Base-by-base conservation (phyloP, 1,140 invertebrate species). In the Orussus abietinus region DNA sequence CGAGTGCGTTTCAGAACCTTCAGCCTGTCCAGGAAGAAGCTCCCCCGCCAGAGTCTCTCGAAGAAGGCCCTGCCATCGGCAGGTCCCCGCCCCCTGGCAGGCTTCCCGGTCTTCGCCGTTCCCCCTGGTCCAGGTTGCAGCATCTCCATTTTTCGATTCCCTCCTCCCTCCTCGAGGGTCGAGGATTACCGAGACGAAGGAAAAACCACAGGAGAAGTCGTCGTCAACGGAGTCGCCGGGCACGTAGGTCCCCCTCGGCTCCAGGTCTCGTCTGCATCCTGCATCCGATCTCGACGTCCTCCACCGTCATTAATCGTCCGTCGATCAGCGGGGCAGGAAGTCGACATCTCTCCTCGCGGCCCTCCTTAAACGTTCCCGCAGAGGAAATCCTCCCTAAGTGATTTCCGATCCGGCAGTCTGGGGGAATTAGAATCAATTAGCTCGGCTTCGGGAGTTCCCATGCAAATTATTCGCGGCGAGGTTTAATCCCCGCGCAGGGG, bases 41-140 rank as follows among this genome's bases (percentile, higher is more conserved):
- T 69, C 1, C 68, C 69, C 12, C 64, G 44, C 69, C 69, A 72
- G 0, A 72, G 51, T 0, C 64, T 54, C 35, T 72, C 69, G 39
- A 72, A 72, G 35, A 72, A 70, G 6, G 69, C 69, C 12, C 64
- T 54, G 4, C 69, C 69, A 14, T 72, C 69, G 3, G 67, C 59
- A 3, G 69, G 69, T 21, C 69, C 69, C 1, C 69, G 63, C 42
- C 69, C 69, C 12, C 69, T 57, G 17, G 66, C 62, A 26, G 56
- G 46, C 51, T 64, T 67, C 19, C 21, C 29, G 9, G n/a, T n/a
- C n/a, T n/a, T n/a, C n/a, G n/a, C n/a, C 12, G 17, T 14, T 14
- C 17, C 12, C 9, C 30, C 12, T 14, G 17, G 30, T 14, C 30
- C 13, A 14, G 12, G 30, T 32, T 15, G 17, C 17, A 9, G 30